Evolutionary conservation across 2,113 vertebrate genomes (phyloP), one percentile per base, ranked within the genome.

Genomic region (Pachycephala philippinensis): DNA sequence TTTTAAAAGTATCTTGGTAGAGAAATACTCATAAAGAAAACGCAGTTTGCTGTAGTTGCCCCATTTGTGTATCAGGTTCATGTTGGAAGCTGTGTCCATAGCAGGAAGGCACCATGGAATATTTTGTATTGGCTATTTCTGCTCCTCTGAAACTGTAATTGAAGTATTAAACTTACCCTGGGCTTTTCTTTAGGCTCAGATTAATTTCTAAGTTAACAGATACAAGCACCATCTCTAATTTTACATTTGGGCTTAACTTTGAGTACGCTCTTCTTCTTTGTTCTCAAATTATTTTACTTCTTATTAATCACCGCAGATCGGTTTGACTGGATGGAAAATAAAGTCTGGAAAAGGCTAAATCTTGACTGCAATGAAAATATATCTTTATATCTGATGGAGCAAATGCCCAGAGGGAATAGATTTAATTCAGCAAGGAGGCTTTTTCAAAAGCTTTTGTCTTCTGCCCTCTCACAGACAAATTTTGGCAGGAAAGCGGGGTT

Each of bases 71-170:
- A 4, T 59, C 42, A 10, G 44, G 39, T 42, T 75, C 17, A 0
- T 3, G 10, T 18, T 75, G 74, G 78, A 42, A 39, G 7, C 24
- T 33, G 65, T 42, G 66, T 37, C 89, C 30, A 0, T 4, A 18
- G 18, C 27, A 40, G 22, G 53, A 63, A 85, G 49, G 44, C 53
- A 33, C 37, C 19, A 7, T 52, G 71, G 30, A 72, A 37, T n/a
- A 4, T 0, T 2, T 31, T 74, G 37, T 24, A 0, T 30, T 72
- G n/a, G 21, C 31, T 35, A 1, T 45, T 85, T 80, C n/a, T 89
- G 9, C 50, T 77, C 17, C 68, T 84, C 40, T 60, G 40, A 60
- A 64, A 44, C 24, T 39, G 5, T 21, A 56, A 31, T 44, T 60
- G 39, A 72, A 60, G 5, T 22, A 27, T 54, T 39, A 56, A 87